These are phyloP conservation scores for Torymus aiolomorphi DNA, from an alignment of 2,888 invertebrate species.

Conservation along the genomic window DNA sequence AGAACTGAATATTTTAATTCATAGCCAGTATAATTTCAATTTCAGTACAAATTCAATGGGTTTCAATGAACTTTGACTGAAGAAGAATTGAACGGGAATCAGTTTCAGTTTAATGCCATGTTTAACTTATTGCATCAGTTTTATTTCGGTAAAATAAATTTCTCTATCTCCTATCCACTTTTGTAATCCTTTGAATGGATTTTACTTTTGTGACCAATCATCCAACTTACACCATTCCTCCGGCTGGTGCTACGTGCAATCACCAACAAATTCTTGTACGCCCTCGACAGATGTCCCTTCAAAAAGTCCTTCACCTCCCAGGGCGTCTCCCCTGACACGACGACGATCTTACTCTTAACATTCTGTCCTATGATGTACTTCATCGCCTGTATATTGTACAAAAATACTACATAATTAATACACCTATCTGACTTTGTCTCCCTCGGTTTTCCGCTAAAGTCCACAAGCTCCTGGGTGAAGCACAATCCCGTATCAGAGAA, in stretches of 20 bases:
- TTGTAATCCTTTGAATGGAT: no score
- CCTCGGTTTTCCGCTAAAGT: conserved; percentile 4
- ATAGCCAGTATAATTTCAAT: no score
- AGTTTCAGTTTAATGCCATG: no score
- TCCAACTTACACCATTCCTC: conserved; percentile 62
- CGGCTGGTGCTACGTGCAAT: conserved; percentile 81
- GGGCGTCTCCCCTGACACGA: conserved; percentile 84
- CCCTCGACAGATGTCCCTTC: conserved; percentile 79
- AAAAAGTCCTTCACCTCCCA: conserved; percentile 87
- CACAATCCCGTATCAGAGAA: not conserved
- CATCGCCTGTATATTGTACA: conserved; percentile 81
- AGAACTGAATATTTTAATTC: no score
- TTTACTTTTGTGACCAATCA: no score
- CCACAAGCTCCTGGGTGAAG: conserved; percentile 39
- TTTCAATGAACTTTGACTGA: no score
- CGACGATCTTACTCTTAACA: conserved; percentile 80
- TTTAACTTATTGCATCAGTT: no score
- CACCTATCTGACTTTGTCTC: conserved; percentile 73
- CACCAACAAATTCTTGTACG: conserved; percentile 83
- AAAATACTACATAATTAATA: conserved; percentile 81
- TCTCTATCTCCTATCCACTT: no score
- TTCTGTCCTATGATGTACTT: conserved; percentile 81
- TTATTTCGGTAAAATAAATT: no score
- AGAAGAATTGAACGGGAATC: no score
- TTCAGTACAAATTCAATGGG: no score